These are phyloP conservation scores for Platycnemis pennipes DNA, from an alignment of 2,888 invertebrate species.

Conservation along the genomic window DNA sequence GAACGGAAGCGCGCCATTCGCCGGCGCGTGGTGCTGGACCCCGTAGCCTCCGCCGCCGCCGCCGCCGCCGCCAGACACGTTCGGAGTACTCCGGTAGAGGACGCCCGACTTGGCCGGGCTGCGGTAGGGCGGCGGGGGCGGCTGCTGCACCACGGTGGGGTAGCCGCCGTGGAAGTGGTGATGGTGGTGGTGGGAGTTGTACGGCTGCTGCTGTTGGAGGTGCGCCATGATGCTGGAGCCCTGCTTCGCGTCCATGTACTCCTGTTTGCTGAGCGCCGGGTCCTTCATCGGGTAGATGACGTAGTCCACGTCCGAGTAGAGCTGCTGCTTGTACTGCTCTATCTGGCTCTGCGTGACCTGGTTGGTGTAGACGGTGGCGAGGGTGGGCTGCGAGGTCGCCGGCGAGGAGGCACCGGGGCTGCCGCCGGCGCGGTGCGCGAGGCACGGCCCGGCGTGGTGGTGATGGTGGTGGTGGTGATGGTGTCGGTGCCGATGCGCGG, in stretches of 20 bases:
- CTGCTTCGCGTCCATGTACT: conserved; percentile 93
- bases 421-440: conserved; percentile 75
- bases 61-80: conserved; percentile 80
- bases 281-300: conserved; percentile 95
- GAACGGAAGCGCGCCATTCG: conserved; percentile 76
- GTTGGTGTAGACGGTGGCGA: conserved; percentile 87
- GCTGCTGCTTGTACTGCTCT: conserved; percentile 92
- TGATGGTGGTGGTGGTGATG: conserved; percentile 86
- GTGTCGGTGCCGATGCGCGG: conserved; percentile 73
- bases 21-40: conserved; percentile 87
- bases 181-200: conserved; percentile 81
- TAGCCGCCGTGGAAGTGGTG: conserved; percentile 72
- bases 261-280: conserved; percentile 93
- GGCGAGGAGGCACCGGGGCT: conserved; percentile 34
- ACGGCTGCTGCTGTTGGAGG: conserved; percentile 81
- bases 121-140: conserved; percentile 82
- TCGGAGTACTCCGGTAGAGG: conserved; percentile 91
- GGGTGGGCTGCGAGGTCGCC: conserved; percentile 82
- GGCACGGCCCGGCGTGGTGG: conserved; percentile 81
- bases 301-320: conserved; percentile 95
- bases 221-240: conserved; percentile 78
- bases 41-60: conserved; percentile 79
- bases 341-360: conserved; percentile 86
- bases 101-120: conserved; percentile 84
- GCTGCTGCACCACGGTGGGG: conserved; percentile 80